Conservation (phyloP, 2,888 invertebrate species). For the Girardia tigrina region DNA sequence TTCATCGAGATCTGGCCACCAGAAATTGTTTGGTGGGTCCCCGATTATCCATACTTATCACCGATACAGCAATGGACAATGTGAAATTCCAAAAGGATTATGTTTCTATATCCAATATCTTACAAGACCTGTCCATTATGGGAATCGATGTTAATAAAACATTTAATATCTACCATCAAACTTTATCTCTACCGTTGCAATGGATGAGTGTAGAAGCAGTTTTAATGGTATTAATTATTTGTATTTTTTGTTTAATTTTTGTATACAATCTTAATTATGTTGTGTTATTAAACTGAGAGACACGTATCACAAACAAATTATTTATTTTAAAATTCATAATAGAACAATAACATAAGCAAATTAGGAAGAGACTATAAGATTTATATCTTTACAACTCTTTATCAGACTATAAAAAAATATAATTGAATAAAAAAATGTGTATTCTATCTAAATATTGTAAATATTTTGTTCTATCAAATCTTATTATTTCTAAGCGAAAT, state of each 20-base stretch:
- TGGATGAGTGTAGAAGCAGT: slow-evolving; percentile 13
- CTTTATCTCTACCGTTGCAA: neutral
- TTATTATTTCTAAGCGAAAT: too few species aligned
- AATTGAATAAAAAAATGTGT: too few species aligned
- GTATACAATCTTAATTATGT: too few species aligned
- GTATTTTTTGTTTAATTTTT: neutral
- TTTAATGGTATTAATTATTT: neutral
- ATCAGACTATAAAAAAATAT: too few species aligned
- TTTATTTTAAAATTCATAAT: too few species aligned
- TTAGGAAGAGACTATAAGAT: too few species aligned
- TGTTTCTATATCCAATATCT: neutral
- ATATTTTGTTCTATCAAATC: too few species aligned
- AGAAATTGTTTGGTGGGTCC: slow-evolving; percentile 7
- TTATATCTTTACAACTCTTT: too few species aligned
- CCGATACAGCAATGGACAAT: neutral
- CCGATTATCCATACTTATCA: slow-evolving; percentile 1
- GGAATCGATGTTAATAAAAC: neutral
- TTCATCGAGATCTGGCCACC: neutral
- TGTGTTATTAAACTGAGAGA: too few species aligned
- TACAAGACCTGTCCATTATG: neutral
- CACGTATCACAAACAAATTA: too few species aligned
- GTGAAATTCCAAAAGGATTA: neutral
- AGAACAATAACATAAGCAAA: too few species aligned
- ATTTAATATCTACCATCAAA: neutral
- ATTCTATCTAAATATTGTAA: too few species aligned